Evolutionary conservation across 2,113 vertebrate genomes (phyloP).

Genomic region (Diadophis punctatus): DNA sequence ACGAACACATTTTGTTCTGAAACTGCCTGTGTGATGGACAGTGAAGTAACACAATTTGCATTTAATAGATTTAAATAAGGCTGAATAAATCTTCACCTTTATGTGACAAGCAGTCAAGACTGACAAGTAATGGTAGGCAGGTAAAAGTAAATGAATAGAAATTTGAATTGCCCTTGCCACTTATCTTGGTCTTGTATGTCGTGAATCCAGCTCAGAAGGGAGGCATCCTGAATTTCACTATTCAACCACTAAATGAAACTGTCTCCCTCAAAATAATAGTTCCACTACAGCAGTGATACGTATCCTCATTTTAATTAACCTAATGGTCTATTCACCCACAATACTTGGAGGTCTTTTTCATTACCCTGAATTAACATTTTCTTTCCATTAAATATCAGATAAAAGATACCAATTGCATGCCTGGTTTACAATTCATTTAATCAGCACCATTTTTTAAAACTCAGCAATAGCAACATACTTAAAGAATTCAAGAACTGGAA

Average conservation of each 20-base stretch:
- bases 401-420: slow-evolving; percentile 40
- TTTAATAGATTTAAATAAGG: slow-evolving; percentile 41
- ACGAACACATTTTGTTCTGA: slow-evolving; percentile 31
- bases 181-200: slow-evolving; percentile 26
- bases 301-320: slow-evolving; percentile 60
- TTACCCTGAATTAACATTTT: slow-evolving; percentile 61
- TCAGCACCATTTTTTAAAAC: slow-evolving; percentile 31
- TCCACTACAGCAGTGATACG: slow-evolving; percentile 40
- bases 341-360: slow-evolving; percentile 46
- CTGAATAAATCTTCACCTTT: slow-evolving; percentile 37
- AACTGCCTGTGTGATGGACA: slow-evolving; percentile 16
- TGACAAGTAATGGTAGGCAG: slow-evolving; percentile 40
- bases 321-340: slow-evolving; percentile 57
- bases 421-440: slow-evolving; percentile 52
- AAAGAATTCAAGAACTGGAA: slow-evolving; percentile 40
- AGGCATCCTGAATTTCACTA: slow-evolving; percentile 52
- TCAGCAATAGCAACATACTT: slow-evolving; percentile 48
- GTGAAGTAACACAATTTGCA: slow-evolving; percentile 43
- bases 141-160: slow-evolving; percentile 53
- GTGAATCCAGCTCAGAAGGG: slow-evolving; percentile 42
- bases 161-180: slow-evolving; percentile 37
- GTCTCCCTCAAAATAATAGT: slow-evolving; percentile 41
- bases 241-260: slow-evolving; percentile 57
- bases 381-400: slow-evolving; percentile 57
- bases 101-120: slow-evolving; percentile 43